Evolutionary conservation across 1,140 invertebrate species (phyloP), one percentile per base, ranked within the genome.

Genomic region (Calephelis nemesis): DNA sequence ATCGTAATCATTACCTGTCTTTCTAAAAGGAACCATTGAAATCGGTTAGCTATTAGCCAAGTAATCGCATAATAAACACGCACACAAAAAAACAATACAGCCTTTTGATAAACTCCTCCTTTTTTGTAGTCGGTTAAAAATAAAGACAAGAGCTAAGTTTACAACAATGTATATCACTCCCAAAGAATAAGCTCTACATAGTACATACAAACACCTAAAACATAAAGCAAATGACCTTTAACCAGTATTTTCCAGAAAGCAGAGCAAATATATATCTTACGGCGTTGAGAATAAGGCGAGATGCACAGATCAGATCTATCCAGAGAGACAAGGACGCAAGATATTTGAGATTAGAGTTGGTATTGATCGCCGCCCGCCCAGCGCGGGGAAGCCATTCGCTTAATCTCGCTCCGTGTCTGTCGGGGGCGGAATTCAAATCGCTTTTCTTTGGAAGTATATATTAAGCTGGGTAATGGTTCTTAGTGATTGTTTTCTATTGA

Each of bases 291-390:
- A 73, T 74, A 79, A 67, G 68, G 63, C 40, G 45, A 39, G 50
- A 54, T 47, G 11, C 42, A 73, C 68, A 77, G 73, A 77, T 74
- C 39, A 60, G 30, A 60, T 85, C 82, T 83, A 76, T 64, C n/a
- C 50, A 50, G 84, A 63, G 74, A 62, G 80, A 85, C 77, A 87
- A 83, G 81, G 85, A 87, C 79, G 82, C 78, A 87, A 83, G 78
- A 86, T 79, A 47, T 42, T 63, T 60, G 78, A 85, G 85, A 87
- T 85, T 85, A 87, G 83, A 85, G 79, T 76, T 66, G 47, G 83
- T 87, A 87, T 87, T 82, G 85, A 87, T 87, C 85, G 84, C 67
- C 65, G 71, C 71, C 73, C 69, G 73, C 74, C 74, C 68, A 67
- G 65, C 49, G 65, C 48, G 68, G 19, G 58, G 77, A 79, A 80